Percentiles rank a stretch among this genome's conserved stretches.
Conservation (phyloP, 2,888 invertebrate genomes). For the Idaea aversata region DNA sequence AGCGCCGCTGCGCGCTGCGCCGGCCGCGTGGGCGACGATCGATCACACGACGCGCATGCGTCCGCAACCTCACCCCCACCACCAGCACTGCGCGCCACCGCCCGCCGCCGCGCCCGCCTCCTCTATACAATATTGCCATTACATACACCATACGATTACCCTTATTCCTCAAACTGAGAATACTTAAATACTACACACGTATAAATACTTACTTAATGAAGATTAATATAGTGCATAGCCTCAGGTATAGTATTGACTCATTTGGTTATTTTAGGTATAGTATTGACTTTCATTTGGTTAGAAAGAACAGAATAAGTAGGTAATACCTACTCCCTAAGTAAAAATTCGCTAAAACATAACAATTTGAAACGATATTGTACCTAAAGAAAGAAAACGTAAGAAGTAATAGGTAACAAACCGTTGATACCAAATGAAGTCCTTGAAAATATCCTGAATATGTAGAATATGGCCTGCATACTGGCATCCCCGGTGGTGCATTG, state of each 20-base stretch:
- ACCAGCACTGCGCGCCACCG: slow-evolving; percentile 24
- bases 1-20: slow-evolving; percentile 55
- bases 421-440: not conserved
- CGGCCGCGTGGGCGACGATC: slow-evolving; percentile 65
- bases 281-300: not conserved
- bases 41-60: slow-evolving; percentile 52
- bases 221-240: not conserved
- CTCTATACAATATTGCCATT: slow-evolving; percentile 2
- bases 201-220: not conserved
- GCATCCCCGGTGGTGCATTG: slow-evolving; percentile 47
- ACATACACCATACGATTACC: not conserved
- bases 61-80: slow-evolving; percentile 40
- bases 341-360: too few species aligned
- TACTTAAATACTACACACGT: too few species aligned
- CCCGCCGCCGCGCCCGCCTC: slow-evolving; percentile 20
- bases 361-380: too few species aligned
- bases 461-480: slow-evolving; percentile 6
- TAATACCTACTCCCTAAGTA: not conserved
- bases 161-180: not conserved
- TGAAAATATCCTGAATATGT: not conserved
- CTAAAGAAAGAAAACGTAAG: too few species aligned
- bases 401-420: not conserved
- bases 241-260: not conserved
- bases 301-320: not conserved
- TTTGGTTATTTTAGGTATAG: not conserved